Percentiles rank a stretch among this genome's conserved stretches.
Conservation (phyloP, 1,140 invertebrate genomes). For the Aphidius gifuensis region DNA sequence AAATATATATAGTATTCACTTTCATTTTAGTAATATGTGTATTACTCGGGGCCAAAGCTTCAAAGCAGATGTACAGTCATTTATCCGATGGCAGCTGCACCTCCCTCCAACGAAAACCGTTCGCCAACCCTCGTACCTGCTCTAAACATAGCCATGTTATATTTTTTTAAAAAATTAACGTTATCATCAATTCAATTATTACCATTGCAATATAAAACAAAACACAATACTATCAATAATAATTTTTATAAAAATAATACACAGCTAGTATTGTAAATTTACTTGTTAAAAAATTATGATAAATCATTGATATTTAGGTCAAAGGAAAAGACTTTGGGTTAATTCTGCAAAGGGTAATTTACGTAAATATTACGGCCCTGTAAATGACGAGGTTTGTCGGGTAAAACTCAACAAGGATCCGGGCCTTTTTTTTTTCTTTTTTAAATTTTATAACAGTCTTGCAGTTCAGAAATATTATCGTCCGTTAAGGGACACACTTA, state of each 20-base stretch:
- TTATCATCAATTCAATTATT: too few relatives aligned
- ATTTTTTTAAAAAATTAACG: too few relatives aligned
- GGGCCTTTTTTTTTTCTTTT: neutral
- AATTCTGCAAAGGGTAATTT: neutral
- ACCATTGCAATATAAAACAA: too few relatives aligned
- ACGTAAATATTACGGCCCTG: neutral
- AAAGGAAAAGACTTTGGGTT: too few relatives aligned
- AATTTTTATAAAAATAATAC: too few relatives aligned
- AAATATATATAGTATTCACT: too few relatives aligned
- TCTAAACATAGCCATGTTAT: neutral
- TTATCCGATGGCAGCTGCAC: constrained; percentile 50
- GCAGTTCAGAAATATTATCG: constrained; percentile 2
- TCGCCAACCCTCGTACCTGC: constrained; percentile 19
- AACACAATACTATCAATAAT: too few relatives aligned
- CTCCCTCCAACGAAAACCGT: constrained; percentile 26
- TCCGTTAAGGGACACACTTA: neutral
- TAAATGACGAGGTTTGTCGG: neutral
- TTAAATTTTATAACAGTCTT: neutral
- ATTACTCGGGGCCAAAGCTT: neutral
- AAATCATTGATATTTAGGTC: too few relatives aligned
- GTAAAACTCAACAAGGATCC: constrained; percentile 8
- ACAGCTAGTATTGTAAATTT: too few relatives aligned
- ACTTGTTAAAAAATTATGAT: too few relatives aligned
- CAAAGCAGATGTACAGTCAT: constrained; percentile 46
- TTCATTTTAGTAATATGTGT: too few relatives aligned